Evolutionary conservation across 2,113 vertebrate genomes (phyloP).

Genomic region (Larimichthys polyactis): DNA sequence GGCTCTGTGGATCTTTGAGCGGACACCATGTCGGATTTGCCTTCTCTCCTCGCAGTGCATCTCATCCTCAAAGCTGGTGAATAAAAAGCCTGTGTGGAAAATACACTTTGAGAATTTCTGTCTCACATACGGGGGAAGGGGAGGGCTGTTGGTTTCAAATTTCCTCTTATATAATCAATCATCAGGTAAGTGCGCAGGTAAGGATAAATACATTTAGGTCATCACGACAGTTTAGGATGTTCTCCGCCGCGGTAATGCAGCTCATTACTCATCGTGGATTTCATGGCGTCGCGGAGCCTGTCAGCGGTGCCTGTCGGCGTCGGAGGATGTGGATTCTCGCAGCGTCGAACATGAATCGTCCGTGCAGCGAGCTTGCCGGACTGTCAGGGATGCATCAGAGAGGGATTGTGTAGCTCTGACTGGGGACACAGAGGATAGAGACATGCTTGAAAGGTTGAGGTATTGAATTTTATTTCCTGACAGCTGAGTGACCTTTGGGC

Average conservation of each 20-base stretch:
- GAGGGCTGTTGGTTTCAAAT: not conserved
- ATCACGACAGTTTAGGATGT: not conserved
- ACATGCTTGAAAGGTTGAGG: constrained; percentile 81
- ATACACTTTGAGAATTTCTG: too few species aligned
- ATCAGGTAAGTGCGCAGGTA: not conserved
- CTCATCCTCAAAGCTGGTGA: too few species aligned
- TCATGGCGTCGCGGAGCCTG: constrained; percentile 17
- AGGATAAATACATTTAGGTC: not conserved
- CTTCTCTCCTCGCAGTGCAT: too few species aligned
- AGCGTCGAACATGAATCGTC: constrained; percentile 40
- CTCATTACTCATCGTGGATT: constrained; percentile 17
- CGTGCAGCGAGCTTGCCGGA: constrained; percentile 21
- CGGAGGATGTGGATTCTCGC: constrained; percentile 41
- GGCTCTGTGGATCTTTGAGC: too few species aligned
- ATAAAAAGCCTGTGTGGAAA: not conserved
- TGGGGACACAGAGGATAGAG: constrained; percentile 77
- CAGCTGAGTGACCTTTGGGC: constrained; percentile 81
- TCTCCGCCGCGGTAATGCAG: not conserved
- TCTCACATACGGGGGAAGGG: not conserved
- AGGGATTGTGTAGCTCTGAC: constrained; percentile 76
- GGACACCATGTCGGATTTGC: too few species aligned
- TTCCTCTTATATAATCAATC: not conserved
- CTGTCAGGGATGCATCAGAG: constrained; percentile 68
- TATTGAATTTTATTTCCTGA: constrained; percentile 83
- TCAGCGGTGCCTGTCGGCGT: constrained; percentile 29